Percentiles rank a stretch among this genome's conserved stretches.
These are phyloP conservation scores for Dufourea novaeangliae DNA, from an alignment of 1,140 invertebrate species.

Conservation along the genomic window DNA sequence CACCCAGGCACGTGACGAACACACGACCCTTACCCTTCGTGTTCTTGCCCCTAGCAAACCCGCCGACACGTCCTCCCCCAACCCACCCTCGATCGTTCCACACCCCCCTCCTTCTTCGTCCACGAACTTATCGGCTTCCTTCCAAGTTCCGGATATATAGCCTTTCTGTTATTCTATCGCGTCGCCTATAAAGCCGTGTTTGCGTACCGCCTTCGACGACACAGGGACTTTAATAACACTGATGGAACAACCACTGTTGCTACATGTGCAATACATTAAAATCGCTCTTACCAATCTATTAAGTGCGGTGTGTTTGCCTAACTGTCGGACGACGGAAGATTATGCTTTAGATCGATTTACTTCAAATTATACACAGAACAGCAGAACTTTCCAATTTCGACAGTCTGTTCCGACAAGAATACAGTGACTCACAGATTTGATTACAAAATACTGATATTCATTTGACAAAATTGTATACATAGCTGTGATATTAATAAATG, in stretches of 20 bases:
- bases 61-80: not conserved
- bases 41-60: not conserved
- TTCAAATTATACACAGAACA: too few relatives aligned
- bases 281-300: not conserved
- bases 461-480: too few relatives aligned
- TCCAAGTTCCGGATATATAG: slow-evolving; percentile 35
- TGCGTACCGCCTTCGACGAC: slow-evolving; percentile 20
- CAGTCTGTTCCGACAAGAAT: too few relatives aligned
- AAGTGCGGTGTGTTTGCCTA: not conserved
- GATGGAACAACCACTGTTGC: slow-evolving; percentile 17
- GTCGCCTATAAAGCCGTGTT: slow-evolving; percentile 18
- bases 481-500: too few relatives aligned
- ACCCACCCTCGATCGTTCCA: slow-evolving; percentile 6
- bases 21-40: slow-evolving; percentile 38
- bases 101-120: slow-evolving; percentile 13
- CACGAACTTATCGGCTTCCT: slow-evolving; percentile 31
- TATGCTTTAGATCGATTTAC: too few relatives aligned
- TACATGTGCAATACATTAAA: not conserved
- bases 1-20: slow-evolving; percentile 69
- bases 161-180: slow-evolving; percentile 38
- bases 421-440: too few relatives aligned
- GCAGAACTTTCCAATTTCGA: too few relatives aligned
- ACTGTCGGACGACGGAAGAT: too few relatives aligned
- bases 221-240: slow-evolving; percentile 50
- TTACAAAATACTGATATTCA: too few relatives aligned